phyloP scores from a whole-genome alignment of 2,797 vertebrate genomes.

The Adelosebastes latens region DNA sequence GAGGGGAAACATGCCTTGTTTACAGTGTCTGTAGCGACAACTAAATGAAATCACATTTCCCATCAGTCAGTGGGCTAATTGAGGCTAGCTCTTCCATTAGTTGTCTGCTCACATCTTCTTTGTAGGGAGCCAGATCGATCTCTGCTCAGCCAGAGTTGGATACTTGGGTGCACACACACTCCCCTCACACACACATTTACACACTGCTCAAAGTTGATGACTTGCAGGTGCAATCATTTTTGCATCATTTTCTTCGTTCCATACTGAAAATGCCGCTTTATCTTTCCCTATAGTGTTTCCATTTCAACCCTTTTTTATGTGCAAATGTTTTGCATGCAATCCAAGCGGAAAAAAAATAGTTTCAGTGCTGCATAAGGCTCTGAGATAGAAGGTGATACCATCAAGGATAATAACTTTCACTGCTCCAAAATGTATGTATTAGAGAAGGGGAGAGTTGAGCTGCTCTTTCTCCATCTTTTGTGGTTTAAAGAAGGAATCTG shows the following conservation, averaged over 20 bases:
- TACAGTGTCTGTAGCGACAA: constrained; percentile 62
- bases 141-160: constrained; percentile 53
- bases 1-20: constrained; percentile 71
- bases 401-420: constrained; percentile 42
- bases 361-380: neutral
- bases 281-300: neutral
- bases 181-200: neutral
- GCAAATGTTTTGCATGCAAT: constrained; percentile 10
- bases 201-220: constrained; percentile 6
- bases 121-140: constrained; percentile 70
- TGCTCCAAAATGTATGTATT: constrained; percentile 47
- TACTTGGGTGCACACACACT: constrained; percentile 8
- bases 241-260: constrained; percentile 2
- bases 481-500: constrained; percentile 63
- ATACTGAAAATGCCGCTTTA: neutral
- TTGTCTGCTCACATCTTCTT: constrained; percentile 73
- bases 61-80: constrained; percentile 77
- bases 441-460: constrained; percentile 49
- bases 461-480: constrained; percentile 69
- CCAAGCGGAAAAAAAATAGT: constrained; percentile 21
- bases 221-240: constrained; percentile 35
- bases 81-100: constrained; percentile 74
- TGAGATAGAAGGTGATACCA: constrained; percentile 38
- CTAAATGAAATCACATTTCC: constrained; percentile 77
- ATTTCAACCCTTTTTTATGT: constrained; percentile 6